These are phyloP conservation scores for Andrena hattorfiana DNA, from an alignment of 2,888 invertebrate species.

Conservation along the genomic window DNA sequence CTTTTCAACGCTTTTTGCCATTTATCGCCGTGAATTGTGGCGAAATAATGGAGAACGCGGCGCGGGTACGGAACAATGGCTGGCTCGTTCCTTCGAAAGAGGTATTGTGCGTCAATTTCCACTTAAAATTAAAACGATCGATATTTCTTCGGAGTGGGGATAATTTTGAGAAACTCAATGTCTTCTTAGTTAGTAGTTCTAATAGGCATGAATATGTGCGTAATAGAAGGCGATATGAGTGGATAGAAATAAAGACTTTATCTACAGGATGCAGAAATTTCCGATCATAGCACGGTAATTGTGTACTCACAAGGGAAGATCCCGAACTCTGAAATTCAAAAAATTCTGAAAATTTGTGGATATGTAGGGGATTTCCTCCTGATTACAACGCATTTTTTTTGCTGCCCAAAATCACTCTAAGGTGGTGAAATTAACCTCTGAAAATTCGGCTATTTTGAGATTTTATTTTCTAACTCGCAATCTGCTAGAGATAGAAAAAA, in stretches of 20 bases:
- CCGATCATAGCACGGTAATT: background rate
- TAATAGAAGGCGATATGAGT: background rate
- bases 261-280: background rate
- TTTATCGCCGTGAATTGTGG: slow-evolving; percentile 4
- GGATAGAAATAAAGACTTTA: background rate
- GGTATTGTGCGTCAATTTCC: background rate
- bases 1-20: background rate
- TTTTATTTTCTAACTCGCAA: too few relatives aligned
- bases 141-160: background rate
- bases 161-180: background rate
- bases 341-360: too few relatives aligned
- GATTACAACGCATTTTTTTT: too few relatives aligned
- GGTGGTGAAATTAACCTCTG: too few relatives aligned
- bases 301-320: too few relatives aligned
- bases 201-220: too few relatives aligned
- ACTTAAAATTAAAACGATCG: slow-evolving; percentile 3
- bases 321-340: too few relatives aligned
- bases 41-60: slow-evolving; percentile 24
- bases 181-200: too few relatives aligned
- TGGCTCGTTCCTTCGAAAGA: slow-evolving; percentile 7
- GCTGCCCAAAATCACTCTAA: too few relatives aligned
- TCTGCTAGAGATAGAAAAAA: too few relatives aligned
- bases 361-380: too few relatives aligned
- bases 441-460: too few relatives aligned
- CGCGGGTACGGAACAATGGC: slow-evolving; percentile 30